Percentiles rank a stretch among this genome's conserved stretches.
Evolutionary conservation across 1,140 invertebrate genomes (phyloP).

Genomic region (Harpegnathos saltator): DNA sequence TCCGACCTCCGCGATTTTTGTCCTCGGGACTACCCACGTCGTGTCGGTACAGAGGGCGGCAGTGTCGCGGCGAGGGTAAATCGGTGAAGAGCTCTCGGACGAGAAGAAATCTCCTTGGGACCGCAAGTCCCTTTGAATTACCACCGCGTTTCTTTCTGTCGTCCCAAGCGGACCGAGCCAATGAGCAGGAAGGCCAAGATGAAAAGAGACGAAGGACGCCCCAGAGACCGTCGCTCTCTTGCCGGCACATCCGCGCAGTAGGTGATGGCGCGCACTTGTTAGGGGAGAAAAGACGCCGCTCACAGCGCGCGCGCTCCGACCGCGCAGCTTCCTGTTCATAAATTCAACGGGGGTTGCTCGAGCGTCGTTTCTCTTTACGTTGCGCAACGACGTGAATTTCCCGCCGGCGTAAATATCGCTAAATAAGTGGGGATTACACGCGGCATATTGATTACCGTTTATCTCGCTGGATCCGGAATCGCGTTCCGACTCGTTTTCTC

Average conservation of each 20-base stretch:
- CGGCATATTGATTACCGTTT: slow-evolving; percentile 34
- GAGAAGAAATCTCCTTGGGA: slow-evolving; percentile 29
- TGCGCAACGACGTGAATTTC: slow-evolving; percentile 46
- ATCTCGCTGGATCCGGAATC: neutral
- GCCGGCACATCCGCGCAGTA: neutral
- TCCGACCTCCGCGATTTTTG: no score
- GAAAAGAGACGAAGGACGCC: slow-evolving; percentile 50
- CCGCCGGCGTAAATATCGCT: slow-evolving; percentile 30
- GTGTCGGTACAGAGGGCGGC: no score
- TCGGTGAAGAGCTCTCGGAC: neutral
- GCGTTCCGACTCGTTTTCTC: no score
- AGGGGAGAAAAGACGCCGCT: neutral
- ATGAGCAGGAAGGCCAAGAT: slow-evolving; percentile 48
- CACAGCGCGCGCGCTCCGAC: slow-evolving; percentile 24
- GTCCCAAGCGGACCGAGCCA: slow-evolving; percentile 30
- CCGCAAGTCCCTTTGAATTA: slow-evolving; percentile 32
- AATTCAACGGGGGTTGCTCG: slow-evolving; percentile 34
- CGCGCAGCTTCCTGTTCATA: slow-evolving; percentile 40
- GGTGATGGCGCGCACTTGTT: slow-evolving; percentile 47
- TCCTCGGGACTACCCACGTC: no score
- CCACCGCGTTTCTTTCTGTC: slow-evolving; percentile 31
- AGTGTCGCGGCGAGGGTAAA: neutral
- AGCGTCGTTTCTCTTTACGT: slow-evolving; percentile 44
- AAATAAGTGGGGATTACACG: slow-evolving; percentile 41
- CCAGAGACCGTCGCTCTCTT: slow-evolving; percentile 32